Conservation (phyloP, 2,888 invertebrate species). For the Ophioninae sp. region DNA sequence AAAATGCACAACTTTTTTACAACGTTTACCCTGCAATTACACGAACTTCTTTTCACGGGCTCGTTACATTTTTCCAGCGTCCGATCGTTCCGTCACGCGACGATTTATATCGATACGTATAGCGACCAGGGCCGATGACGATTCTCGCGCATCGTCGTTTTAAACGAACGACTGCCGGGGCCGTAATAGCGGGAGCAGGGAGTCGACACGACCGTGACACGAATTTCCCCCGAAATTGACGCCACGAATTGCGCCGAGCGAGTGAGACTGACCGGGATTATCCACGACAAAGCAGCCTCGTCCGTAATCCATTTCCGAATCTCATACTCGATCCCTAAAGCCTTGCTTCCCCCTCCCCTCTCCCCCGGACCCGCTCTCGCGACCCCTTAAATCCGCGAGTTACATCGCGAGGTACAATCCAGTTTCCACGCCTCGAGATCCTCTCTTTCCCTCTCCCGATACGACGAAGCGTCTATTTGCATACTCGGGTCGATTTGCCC, state of each 20-base stretch:
- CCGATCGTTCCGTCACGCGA: not conserved
- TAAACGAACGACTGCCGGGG: conserved; percentile 29
- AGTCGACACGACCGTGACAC: conserved; percentile 54
- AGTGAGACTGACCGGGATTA: not conserved
- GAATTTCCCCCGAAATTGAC: conserved; percentile 43
- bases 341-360: no score
- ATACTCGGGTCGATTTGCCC: conserved; percentile 21
- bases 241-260: not conserved
- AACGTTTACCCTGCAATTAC: not conserved
- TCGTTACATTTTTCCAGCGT: not conserved
- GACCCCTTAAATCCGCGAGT: not conserved
- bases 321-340: not conserved
- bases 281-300: conserved; percentile 17
- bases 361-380: not conserved
- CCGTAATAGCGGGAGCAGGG: not conserved
- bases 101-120: not conserved
- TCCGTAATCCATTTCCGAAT: conserved; percentile 29
- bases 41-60: not conserved
- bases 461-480: conserved; percentile 16
- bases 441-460: not conserved
- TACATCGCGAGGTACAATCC: conserved; percentile 20
- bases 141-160: conserved; percentile 14
- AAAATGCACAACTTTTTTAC: not conserved
- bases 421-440: conserved; percentile 19
- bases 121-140: not conserved